A percentile compares a stretch with the other conserved stretches of the same genome.
Evolutionary conservation across 2,113 vertebrate genomes (phyloP).

Genomic region (Peromyscus polionotus): DNA sequence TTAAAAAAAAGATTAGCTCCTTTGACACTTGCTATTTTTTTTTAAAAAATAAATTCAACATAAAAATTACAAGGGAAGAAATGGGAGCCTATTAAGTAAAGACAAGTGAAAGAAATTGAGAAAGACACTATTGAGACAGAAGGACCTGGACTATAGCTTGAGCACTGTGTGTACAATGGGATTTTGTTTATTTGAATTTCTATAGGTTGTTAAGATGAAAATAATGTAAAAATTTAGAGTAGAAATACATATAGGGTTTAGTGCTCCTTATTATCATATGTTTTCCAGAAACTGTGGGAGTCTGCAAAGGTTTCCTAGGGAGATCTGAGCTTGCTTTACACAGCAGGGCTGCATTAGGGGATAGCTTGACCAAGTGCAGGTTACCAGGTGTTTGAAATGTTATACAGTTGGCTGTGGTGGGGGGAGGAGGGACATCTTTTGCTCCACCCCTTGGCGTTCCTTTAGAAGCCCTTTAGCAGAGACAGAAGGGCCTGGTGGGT

Average conservation of each 20-base stretch:
- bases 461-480: too few relatives aligned
- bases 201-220: not conserved
- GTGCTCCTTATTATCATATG: not conserved
- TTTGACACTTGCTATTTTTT: conserved; percentile 20
- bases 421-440: too few relatives aligned
- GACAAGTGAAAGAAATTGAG: not conserved
- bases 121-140: not conserved
- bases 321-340: too few relatives aligned
- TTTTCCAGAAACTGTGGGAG: not conserved
- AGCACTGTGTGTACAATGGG: not conserved
- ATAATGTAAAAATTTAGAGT: not conserved
- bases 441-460: too few relatives aligned
- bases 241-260: not conserved
- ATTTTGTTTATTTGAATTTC: conserved; percentile 26
- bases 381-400: too few relatives aligned
- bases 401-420: too few relatives aligned
- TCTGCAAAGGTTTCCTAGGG: too few relatives aligned
- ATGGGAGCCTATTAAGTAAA: conserved; percentile 41
- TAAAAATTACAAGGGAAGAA: not conserved
- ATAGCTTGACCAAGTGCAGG: too few relatives aligned
- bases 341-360: too few relatives aligned
- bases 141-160: not conserved
- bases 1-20: not conserved
- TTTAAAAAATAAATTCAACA: not conserved
- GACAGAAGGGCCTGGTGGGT: too few relatives aligned